These are phyloP conservation scores for Aleiodes leptofemur DNA, from an alignment of 2,888 invertebrate species.

Conservation along the genomic window DNA sequence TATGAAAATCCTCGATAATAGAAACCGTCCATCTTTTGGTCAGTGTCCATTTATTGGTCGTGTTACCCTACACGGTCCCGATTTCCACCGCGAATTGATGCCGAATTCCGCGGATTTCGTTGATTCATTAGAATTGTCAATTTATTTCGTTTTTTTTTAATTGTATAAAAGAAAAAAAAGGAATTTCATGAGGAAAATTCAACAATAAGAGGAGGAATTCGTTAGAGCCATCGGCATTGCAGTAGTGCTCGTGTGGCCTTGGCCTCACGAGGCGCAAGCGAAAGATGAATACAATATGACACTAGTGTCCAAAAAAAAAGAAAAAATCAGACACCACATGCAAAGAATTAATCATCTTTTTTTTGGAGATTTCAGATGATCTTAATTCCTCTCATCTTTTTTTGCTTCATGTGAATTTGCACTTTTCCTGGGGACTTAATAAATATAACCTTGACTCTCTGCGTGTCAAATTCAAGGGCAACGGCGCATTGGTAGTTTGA, in stretches of 20 bases:
- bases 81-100: too few species aligned
- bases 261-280: conserved; percentile 42
- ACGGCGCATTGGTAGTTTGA: too few species aligned
- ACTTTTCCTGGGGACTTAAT: not conserved
- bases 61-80: too few species aligned
- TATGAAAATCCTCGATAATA: too few species aligned
- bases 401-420: too few species aligned
- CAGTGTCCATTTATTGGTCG: too few species aligned
- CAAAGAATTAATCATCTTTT: not conserved
- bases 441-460: not conserved
- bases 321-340: not conserved
- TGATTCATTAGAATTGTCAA: conserved; percentile 21
- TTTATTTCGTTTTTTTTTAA: not conserved
- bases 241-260: conserved; percentile 58
- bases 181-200: not conserved
- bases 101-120: conserved; percentile 31
- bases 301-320: not conserved
- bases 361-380: not conserved
- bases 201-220: conserved; percentile 22
- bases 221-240: conserved; percentile 59
- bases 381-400: too few species aligned
- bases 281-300: conserved; percentile 2
- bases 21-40: too few species aligned
- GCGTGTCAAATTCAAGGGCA: too few species aligned
- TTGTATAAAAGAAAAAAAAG: too few species aligned